Conservation (phyloP, 2,113 vertebrate genomes). For the Hyperopisus bebe region DNA sequence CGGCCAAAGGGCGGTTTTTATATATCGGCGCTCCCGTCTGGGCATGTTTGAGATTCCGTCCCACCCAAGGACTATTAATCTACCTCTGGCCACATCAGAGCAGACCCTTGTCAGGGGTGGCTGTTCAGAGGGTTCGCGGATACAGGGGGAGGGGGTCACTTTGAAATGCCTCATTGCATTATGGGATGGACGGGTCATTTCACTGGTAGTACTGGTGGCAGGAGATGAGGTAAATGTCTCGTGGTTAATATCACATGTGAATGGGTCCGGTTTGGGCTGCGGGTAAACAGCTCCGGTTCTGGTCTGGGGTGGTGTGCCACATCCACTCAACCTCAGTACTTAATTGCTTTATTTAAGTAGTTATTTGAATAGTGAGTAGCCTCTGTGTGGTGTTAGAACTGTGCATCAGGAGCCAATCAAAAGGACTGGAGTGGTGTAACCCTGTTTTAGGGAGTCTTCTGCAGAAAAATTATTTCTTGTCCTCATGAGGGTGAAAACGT, state of each 20-base stretch:
- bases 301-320: not conserved
- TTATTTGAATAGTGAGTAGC: not conserved
- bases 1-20: not conserved
- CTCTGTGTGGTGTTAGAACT: not conserved
- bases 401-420: not conserved
- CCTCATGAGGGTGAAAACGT: not conserved
- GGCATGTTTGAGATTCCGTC: not conserved
- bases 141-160: not conserved
- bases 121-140: not conserved
- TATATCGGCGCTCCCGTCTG: not conserved
- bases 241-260: not conserved
- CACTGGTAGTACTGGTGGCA: not conserved
- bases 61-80: constrained; percentile 1
- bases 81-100: not conserved
- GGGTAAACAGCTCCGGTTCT: not conserved
- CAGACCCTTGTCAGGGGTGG: not conserved
- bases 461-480: not conserved
- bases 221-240: not conserved
- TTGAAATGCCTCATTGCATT: not conserved
- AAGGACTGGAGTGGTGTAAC: not conserved
- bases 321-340: not conserved
- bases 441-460: not conserved
- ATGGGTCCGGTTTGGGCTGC: not conserved
- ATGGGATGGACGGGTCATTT: not conserved
- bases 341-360: not conserved